Evolutionary conservation across 1,140 invertebrate genomes (phyloP).

Genomic region (Adelges cooleyi): DNA sequence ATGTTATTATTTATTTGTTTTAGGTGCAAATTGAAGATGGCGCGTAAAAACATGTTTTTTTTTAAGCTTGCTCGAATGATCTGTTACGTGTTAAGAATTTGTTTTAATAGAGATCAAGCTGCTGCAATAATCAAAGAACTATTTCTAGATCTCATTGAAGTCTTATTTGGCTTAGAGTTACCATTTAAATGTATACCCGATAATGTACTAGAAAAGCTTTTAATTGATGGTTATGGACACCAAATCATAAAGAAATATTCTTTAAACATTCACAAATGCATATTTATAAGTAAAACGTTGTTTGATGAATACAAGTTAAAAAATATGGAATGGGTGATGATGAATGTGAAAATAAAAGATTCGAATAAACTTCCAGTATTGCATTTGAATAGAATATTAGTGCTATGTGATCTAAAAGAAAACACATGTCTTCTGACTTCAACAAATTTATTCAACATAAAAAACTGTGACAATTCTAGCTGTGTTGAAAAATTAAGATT

Average conservation of each 20-base stretch:
- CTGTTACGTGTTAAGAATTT: not conserved
- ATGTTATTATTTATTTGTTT: too few relatives aligned
- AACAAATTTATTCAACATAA: slow-evolving; percentile 18
- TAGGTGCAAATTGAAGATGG: not conserved
- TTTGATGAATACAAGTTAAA: not conserved
- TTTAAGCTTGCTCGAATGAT: not conserved
- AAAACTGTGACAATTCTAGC: not conserved
- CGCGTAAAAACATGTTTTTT: not conserved
- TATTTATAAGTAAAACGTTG: not conserved
- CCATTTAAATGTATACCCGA: slow-evolving; percentile 11
- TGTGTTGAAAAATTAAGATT: not conserved
- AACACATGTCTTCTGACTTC: not conserved
- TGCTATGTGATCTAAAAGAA: not conserved
- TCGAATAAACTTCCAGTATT: not conserved
- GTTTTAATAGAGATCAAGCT: not conserved
- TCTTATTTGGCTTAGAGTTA: slow-evolving; percentile 1
- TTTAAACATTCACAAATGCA: slow-evolving; percentile 12
- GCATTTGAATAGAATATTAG: slow-evolving; percentile 1
- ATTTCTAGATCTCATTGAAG: not conserved
- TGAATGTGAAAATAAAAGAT: not conserved
- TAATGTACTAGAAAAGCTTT: not conserved
- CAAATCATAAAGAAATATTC: not conserved
- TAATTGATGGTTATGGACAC: not conserved
- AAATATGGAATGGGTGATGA: not conserved
- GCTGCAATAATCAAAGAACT: not conserved